phyloP scores from a whole-genome alignment of 2,797 vertebrate species.

The Carcharodon carcharias region DNA sequence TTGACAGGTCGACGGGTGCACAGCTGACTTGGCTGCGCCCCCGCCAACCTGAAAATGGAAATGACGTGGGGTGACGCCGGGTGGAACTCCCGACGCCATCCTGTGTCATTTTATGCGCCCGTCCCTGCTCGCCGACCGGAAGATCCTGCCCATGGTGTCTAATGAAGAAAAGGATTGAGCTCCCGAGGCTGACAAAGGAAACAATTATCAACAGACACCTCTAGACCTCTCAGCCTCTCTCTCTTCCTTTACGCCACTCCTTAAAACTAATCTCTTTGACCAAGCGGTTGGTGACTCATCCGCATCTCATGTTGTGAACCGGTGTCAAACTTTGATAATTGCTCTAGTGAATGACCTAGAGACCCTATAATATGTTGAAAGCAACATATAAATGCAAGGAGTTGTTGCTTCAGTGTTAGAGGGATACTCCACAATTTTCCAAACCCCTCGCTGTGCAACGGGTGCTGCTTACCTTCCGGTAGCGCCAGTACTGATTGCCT shows the following conservation, averaged over 20 bases:
- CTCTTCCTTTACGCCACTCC: not conserved
- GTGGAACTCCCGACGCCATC: too few species aligned
- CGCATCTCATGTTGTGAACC: not conserved
- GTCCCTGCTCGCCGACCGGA: too few species aligned
- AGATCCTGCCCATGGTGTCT: not conserved
- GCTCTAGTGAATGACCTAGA: not conserved
- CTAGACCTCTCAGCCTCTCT: not conserved
- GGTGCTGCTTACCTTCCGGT: constrained; percentile 64
- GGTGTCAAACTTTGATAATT: not conserved
- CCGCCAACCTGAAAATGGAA: too few species aligned
- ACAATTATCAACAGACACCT: not conserved
- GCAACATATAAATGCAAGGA: not conserved
- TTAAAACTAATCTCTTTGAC: not conserved
- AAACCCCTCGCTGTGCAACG: not conserved
- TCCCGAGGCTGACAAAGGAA: not conserved
- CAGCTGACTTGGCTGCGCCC: too few species aligned
- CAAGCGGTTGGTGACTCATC: not conserved
- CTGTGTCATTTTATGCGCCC: too few species aligned
- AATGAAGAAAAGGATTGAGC: not conserved
- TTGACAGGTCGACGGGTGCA: too few species aligned
- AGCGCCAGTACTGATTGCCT: constrained; percentile 80
- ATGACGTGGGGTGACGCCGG: too few species aligned
- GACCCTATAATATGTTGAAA: not conserved
- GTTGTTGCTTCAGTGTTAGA: not conserved
- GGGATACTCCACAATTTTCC: not conserved